These are phyloP conservation scores for Drosophila histrio DNA, from an alignment of 2,888 invertebrate species.

Conservation along the genomic window DNA sequence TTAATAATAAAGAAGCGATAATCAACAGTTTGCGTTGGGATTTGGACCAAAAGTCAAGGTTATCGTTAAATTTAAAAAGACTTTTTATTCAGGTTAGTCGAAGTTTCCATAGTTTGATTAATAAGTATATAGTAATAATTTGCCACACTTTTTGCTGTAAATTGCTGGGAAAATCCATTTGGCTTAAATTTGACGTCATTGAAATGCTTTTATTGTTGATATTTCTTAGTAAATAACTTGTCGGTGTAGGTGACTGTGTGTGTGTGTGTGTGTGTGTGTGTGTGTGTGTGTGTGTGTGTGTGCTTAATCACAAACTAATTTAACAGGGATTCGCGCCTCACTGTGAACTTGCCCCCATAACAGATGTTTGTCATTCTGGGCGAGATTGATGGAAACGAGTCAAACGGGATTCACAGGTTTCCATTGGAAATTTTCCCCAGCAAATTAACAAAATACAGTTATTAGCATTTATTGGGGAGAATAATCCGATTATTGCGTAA, in stretches of 20 bases:
- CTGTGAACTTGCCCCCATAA: background rate
- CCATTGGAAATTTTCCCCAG: slow-evolving; percentile 5
- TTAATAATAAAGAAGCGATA: slow-evolving; percentile 27
- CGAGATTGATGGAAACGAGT: slow-evolving; percentile 20
- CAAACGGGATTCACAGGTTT: slow-evolving; percentile 28
- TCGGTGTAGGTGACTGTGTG: background rate
- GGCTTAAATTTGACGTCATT: slow-evolving; percentile 29
- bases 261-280: background rate
- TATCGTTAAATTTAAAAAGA: slow-evolving; percentile 24
- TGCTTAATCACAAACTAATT: background rate
- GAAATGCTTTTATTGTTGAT: slow-evolving; percentile 2
- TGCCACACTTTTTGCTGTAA: background rate
- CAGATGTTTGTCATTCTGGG: background rate
- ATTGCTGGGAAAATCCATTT: slow-evolving; percentile 9
- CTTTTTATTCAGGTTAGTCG: slow-evolving; percentile 30
- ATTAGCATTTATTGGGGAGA: slow-evolving; percentile 5
- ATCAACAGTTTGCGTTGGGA: slow-evolving; percentile 28
- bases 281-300: background rate
- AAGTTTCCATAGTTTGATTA: background rate
- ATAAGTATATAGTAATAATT: background rate
- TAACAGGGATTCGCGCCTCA: background rate
- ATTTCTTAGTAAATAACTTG: slow-evolving; percentile 2
- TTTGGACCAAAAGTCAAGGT: slow-evolving; percentile 52
- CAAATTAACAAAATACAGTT: slow-evolving; percentile 3
- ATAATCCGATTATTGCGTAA: too few relatives aligned